Evolutionary conservation across 1,140 invertebrate genomes (phyloP), one percentile per base, ranked within the genome.

Genomic region (Zeugodacus cucurbitae): DNA sequence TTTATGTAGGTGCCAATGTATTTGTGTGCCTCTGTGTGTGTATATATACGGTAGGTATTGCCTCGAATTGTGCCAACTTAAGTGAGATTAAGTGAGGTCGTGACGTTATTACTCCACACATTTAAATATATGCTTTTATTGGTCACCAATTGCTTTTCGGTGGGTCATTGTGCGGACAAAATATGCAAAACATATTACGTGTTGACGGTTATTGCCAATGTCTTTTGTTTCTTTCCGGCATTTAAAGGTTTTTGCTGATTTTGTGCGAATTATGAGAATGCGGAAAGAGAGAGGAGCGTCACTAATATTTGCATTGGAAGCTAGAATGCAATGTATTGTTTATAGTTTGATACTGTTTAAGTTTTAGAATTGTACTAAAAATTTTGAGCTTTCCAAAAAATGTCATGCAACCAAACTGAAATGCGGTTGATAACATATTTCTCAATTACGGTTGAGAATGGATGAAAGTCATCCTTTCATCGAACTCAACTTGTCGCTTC

Each of bases 81-180:
- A 82, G n/a, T 82, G 41, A 26, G 74, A 44, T 82, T 82, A 26
- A 82, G 74, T 82, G 22, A 48, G 74, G 74, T 48, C 41, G 74
- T 82, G 74, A 14, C 11, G n/a, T 82, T 48, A 82, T 44, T 48
- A 82, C 44, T 82, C 0, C 44, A 20, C 41, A 26, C 11, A 48
- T 48, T 48, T 82, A 82, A n/a, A 41, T 74, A 41, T 5, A 41
- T 67, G 34, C 26, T 74, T 74, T 74, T 37, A 74, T 74, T 74
- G 37, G 34, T 74, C 70, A 70, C 70, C 14, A 74, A 74, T 74
- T 74, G 37, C 29, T 22, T 41, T 70, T 34, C 59, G 64, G 29
- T 0, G n/a, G 37, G 37, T 67, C 64, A 74, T n/a, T 74, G 32
- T 41, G 37, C 32, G 32, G 37, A 41, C 32, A n/a, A 74, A 41